These are phyloP conservation scores for Polypedilum vanderplanki DNA, from an alignment of 1,140 invertebrate species.

Conservation along the genomic window DNA sequence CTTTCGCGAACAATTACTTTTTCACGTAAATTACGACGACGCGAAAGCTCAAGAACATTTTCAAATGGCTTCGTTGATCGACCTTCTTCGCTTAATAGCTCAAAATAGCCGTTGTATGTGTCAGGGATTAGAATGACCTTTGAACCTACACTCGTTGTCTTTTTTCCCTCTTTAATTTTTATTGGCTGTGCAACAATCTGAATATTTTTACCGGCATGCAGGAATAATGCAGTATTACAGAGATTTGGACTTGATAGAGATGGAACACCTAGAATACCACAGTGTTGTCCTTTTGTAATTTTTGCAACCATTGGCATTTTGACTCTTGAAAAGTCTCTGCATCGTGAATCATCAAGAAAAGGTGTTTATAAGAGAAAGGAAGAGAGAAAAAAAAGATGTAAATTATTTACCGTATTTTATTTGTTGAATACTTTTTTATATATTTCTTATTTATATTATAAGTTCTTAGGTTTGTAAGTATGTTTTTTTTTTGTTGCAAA, in stretches of 20 bases:
- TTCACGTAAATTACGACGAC: constrained; percentile 50
- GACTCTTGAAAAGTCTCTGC: constrained; percentile 56
- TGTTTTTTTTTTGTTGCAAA: too few relatives aligned
- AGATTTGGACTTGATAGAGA: constrained; percentile 74
- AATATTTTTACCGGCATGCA: constrained; percentile 71
- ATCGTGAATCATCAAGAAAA: background rate
- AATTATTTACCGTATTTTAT: constrained; percentile 1
- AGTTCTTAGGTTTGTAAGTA: too few relatives aligned
- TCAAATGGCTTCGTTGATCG: constrained; percentile 82
- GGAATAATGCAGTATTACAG: constrained; percentile 73
- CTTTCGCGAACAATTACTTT: constrained; percentile 74
- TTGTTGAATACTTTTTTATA: background rate
- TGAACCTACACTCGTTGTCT: constrained; percentile 65
- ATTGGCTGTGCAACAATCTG: constrained; percentile 86
- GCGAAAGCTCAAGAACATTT: constrained; percentile 72
- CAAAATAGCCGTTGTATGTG: constrained; percentile 85
- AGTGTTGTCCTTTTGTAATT: constrained; percentile 87
- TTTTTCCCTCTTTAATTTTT: constrained; percentile 77
- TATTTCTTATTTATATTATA: background rate
- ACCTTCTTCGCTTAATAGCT: constrained; percentile 88
- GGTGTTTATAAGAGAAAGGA: background rate
- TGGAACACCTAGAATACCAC: constrained; percentile 70
- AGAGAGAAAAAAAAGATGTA: background rate
- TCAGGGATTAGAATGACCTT: constrained; percentile 77
- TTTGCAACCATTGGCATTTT: constrained; percentile 77